phyloP scores from a whole-genome alignment of 37 sponge, comb jelly and placozoan genomes.

The Oopsacas minuta region DNA sequence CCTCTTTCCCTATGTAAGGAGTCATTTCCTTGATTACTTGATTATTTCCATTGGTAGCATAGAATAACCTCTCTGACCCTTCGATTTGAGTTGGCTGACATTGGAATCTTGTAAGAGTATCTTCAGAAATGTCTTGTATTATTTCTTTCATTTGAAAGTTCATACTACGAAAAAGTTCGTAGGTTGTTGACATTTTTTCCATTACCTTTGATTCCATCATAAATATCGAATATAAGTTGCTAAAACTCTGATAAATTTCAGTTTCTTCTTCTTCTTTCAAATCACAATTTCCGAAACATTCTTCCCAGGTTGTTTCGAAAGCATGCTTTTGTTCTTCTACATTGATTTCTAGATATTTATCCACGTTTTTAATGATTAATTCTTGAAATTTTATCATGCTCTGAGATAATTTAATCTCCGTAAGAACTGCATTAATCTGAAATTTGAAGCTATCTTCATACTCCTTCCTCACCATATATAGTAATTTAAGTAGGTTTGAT shows the following conservation, averaged over 20 bases:
- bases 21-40: neutral
- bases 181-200: neutral
- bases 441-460: neutral
- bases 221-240: neutral
- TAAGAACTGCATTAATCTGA: neutral
- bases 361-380: neutral
- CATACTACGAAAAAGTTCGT: neutral
- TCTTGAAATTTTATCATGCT: slow-evolving; percentile 13
- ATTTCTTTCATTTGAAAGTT: neutral
- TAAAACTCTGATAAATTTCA: neutral
- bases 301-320: neutral
- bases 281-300: neutral
- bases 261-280: neutral
- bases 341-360: neutral
- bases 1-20: neutral
- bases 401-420: neutral
- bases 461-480: neutral
- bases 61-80: neutral
- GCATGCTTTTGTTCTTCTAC: neutral
- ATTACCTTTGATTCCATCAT: neutral
- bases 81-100: neutral
- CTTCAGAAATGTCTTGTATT: neutral
- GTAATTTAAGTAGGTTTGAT: neutral
- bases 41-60: neutral
- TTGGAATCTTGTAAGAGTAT: neutral